Conservation (phyloP, 2,797 vertebrate species). For the Lindbergichthys nudifrons region DNA sequence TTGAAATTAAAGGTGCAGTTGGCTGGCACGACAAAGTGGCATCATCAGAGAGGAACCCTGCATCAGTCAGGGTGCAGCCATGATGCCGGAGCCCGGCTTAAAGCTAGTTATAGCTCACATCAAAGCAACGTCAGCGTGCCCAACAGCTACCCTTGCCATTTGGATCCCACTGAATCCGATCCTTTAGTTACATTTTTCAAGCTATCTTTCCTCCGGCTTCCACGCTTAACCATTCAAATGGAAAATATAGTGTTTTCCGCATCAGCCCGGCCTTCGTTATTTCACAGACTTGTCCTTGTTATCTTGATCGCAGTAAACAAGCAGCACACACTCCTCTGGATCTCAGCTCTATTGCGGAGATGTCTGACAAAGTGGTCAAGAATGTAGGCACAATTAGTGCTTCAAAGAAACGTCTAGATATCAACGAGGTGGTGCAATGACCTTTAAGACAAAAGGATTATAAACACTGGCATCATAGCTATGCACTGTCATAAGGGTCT, state of each 20-base stretch:
- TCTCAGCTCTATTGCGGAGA: slow-evolving; percentile 53
- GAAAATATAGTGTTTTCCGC: slow-evolving; percentile 78
- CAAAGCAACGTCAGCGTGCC: slow-evolving; percentile 81
- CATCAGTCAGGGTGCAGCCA: slow-evolving; percentile 77
- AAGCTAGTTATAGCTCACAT: slow-evolving; percentile 84
- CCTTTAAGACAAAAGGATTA: slow-evolving; percentile 74
- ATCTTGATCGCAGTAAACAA: slow-evolving; percentile 81
- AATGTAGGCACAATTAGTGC: slow-evolving; percentile 76
- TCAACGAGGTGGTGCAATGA: slow-evolving; percentile 69
- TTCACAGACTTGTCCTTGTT: slow-evolving; percentile 75
- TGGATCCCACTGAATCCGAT: slow-evolving; percentile 78
- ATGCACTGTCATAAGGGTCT: slow-evolving; percentile 47
- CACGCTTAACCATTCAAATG: slow-evolving; percentile 82
- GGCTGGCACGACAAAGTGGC: slow-evolving; percentile 73
- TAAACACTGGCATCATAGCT: slow-evolving; percentile 58
- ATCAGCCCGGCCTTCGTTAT: slow-evolving; percentile 78
- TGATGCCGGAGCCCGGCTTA: slow-evolving; percentile 72
- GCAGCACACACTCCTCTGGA: slow-evolving; percentile 60
- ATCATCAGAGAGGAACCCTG: slow-evolving; percentile 71
- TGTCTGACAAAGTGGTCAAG: slow-evolving; percentile 75
- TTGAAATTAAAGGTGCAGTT: slow-evolving; percentile 86
- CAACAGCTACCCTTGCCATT: slow-evolving; percentile 82
- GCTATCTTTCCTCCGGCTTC: slow-evolving; percentile 70
- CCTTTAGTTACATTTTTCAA: slow-evolving; percentile 78
- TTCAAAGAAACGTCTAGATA: slow-evolving; percentile 69